phyloP scores from a whole-genome alignment of 2,888 invertebrate genomes.

The Nomada flava region DNA sequence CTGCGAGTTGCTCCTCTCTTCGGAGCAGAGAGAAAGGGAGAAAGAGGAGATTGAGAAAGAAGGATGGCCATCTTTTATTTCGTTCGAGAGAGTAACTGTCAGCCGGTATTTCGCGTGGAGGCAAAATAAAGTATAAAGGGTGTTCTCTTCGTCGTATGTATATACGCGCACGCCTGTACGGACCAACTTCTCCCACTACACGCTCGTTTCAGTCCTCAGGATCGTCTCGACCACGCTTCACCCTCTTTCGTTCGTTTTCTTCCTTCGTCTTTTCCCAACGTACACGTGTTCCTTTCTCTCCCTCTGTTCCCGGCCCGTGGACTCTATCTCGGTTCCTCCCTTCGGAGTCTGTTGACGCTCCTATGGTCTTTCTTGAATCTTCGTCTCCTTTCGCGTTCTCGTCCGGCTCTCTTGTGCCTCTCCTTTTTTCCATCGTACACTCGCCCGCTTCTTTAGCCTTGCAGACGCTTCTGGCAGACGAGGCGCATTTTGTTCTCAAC shows the following conservation, averaged over 20 bases:
- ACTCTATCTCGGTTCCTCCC: constrained; percentile 31
- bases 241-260: constrained; percentile 11
- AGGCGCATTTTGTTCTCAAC: constrained; percentile 75
- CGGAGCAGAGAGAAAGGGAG: constrained; percentile 26
- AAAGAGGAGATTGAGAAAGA: constrained; percentile 36
- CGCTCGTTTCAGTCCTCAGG: constrained; percentile 25
- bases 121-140: constrained; percentile 78
- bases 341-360: constrained; percentile 18
- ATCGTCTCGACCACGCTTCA: constrained; percentile 41
- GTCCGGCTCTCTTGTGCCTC: constrained; percentile 40
- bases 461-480: constrained; percentile 73
- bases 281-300: constrained; percentile 6
- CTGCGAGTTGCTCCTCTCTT: constrained; percentile 67
- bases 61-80: constrained; percentile 75
- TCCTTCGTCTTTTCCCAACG: not conserved
- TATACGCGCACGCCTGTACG: constrained; percentile 61
- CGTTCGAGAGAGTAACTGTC: constrained; percentile 75
- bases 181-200: constrained; percentile 53
- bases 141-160: constrained; percentile 76
- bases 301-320: not conserved
- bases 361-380: constrained; percentile 13
- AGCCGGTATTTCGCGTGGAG: constrained; percentile 75
- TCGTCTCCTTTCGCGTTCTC: constrained; percentile 44
- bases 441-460: constrained; percentile 59
- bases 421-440: constrained; percentile 55